These are phyloP conservation scores for Pantherophis guttatus DNA, from an alignment of 2,113 vertebrate species.

Conservation along the genomic window DNA sequence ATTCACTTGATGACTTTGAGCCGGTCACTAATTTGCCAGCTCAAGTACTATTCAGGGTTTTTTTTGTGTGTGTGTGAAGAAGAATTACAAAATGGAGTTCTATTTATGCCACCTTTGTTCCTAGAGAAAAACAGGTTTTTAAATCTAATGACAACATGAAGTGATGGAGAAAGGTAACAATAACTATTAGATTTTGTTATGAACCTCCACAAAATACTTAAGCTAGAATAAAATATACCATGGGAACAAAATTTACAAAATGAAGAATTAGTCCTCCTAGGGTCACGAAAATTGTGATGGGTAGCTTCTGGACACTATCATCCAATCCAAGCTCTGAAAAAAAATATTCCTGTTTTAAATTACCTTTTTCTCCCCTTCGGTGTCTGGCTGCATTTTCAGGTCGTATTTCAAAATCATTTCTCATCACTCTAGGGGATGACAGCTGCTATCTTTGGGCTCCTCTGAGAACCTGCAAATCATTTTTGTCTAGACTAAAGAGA, in stretches of 20 bases:
- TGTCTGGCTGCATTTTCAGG: slow-evolving; percentile 17
- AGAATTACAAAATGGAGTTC: neutral
- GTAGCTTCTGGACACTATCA: neutral
- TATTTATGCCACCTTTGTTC: neutral
- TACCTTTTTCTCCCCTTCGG: neutral
- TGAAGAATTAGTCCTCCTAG: neutral
- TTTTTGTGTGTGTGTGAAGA: neutral
- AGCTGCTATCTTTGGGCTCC: slow-evolving; percentile 24
- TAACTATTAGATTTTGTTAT: neutral
- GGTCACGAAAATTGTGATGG: neutral
- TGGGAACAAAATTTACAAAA: neutral
- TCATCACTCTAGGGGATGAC: slow-evolving; percentile 27
- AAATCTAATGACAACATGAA: neutral
- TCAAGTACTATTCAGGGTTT: neutral
- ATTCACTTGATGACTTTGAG: neutral
- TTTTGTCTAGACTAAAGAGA: slow-evolving; percentile 24
- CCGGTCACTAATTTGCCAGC: neutral
- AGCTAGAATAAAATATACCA: neutral
- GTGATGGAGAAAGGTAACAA: neutral
- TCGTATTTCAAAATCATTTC: slow-evolving; percentile 20
- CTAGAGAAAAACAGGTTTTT: neutral
- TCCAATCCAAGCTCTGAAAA: neutral
- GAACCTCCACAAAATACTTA: neutral
- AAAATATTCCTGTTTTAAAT: neutral
- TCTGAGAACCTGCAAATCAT: slow-evolving; percentile 28